Conservation (phyloP, 2,888 invertebrate species). For the Unio delphinus region DNA sequence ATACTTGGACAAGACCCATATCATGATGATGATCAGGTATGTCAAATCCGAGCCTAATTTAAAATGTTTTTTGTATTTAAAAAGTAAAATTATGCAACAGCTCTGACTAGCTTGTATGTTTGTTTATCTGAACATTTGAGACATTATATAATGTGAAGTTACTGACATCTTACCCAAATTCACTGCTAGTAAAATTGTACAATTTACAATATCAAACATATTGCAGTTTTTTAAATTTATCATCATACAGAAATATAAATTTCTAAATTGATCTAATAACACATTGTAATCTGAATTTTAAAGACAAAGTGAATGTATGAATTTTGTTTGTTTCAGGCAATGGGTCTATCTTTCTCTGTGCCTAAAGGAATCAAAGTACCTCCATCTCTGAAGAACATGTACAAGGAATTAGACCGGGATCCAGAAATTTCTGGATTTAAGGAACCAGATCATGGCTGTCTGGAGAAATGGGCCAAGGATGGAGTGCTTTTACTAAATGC, state of each 20-base stretch:
- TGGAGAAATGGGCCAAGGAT: slow-evolving; percentile 61
- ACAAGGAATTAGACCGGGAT: slow-evolving; percentile 74
- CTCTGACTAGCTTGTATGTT: too few species aligned
- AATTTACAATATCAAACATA: too few species aligned
- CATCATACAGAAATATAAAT: background rate
- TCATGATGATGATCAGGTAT: slow-evolving; percentile 66
- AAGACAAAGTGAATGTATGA: background rate
- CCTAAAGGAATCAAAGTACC: slow-evolving; percentile 51
- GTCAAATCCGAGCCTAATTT: background rate
- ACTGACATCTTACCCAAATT: too few species aligned
- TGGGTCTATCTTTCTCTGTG: slow-evolving; percentile 67
- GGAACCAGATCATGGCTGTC: slow-evolving; percentile 56
- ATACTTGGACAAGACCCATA: slow-evolving; percentile 69
- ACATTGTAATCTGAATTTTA: background rate
- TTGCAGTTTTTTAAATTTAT: background rate
- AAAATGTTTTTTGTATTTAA: too few species aligned
- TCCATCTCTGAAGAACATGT: slow-evolving; percentile 66
- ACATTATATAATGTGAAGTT: too few species aligned
- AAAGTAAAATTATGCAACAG: too few species aligned
- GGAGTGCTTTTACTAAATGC: slow-evolving; percentile 67
- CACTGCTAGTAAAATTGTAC: too few species aligned
- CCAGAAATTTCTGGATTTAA: slow-evolving; percentile 71
- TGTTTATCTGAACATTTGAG: too few species aligned
- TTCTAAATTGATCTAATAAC: background rate
- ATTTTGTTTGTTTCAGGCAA: slow-evolving; percentile 51